Percentiles rank a stretch among this genome's conserved stretches.
Conservation (phyloP, 2,797 vertebrate genomes). For the Sardinella longiceps region DNA sequence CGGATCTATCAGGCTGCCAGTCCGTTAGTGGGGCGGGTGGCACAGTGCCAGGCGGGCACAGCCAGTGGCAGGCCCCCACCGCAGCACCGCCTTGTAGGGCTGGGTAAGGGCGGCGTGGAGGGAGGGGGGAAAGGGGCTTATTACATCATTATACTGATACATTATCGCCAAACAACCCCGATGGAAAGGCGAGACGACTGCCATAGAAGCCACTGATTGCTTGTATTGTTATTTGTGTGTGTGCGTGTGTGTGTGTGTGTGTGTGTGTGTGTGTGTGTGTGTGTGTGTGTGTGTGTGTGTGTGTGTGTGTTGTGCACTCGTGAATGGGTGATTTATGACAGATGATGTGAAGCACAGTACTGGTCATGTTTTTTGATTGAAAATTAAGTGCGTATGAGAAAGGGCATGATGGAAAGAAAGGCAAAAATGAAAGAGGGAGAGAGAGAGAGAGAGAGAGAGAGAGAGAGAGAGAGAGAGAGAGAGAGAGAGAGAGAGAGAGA, state of each 20-base stretch:
- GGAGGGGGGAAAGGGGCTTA: slow-evolving; percentile 62
- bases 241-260: slow-evolving; percentile 30
- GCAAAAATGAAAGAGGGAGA: slow-evolving; percentile 13
- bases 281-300: neutral
- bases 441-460: neutral
- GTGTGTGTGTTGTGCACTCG: slow-evolving; percentile 47
- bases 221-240: slow-evolving; percentile 67
- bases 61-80: slow-evolving; percentile 67
- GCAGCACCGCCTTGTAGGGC: slow-evolving; percentile 54
- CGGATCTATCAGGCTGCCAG: slow-evolving; percentile 67
- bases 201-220: slow-evolving; percentile 62
- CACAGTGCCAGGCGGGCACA: slow-evolving; percentile 72
- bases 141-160: slow-evolving; percentile 67
- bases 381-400: slow-evolving; percentile 49
- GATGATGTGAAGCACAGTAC: neutral
- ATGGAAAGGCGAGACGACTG: slow-evolving; percentile 64
- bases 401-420: neutral
- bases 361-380: slow-evolving; percentile 46
- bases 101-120: slow-evolving; percentile 37
- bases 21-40: slow-evolving; percentile 61
- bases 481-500: slow-evolving; percentile 38
- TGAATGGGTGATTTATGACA: slow-evolving; percentile 42
- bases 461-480: slow-evolving; percentile 32
- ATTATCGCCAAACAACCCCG: slow-evolving; percentile 3
- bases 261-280: neutral